phyloP scores from a whole-genome alignment of 2,797 vertebrate genomes.

The Chloroceryle inda region DNA sequence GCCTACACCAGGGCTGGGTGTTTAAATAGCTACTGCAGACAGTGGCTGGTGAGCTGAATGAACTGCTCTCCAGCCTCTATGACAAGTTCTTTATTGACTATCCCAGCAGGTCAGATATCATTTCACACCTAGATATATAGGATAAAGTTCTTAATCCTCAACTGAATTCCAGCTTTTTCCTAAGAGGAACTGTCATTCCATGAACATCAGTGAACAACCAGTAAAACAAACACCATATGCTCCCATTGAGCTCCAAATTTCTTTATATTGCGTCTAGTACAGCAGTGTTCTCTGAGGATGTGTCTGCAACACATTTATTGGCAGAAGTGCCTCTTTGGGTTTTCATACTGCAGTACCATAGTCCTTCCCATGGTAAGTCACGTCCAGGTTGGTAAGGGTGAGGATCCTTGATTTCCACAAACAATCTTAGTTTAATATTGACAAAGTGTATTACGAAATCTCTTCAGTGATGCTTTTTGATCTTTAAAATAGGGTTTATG shows the following conservation, averaged over 20 bases:
- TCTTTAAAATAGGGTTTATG: background rate
- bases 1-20: accelerated
- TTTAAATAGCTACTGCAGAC: background rate
- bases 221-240: background rate
- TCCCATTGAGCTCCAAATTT: background rate
- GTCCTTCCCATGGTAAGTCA: background rate
- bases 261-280: background rate
- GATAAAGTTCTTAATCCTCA: background rate
- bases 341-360: background rate
- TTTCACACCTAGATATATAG: background rate
- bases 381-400: background rate
- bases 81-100: background rate
- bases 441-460: background rate
- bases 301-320: background rate
- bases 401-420: background rate
- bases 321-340: background rate
- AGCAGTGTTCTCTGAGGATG: background rate
- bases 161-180: background rate
- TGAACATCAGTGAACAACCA: background rate
- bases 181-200: background rate
- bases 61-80: background rate
- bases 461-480: background rate
- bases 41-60: background rate
- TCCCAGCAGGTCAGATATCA: background rate
- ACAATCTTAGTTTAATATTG: background rate